Percentiles rank a stretch among this genome's conserved stretches.
Evolutionary conservation across 2,888 invertebrate species (phyloP).

Genomic region (Cephus pulcher): DNA sequence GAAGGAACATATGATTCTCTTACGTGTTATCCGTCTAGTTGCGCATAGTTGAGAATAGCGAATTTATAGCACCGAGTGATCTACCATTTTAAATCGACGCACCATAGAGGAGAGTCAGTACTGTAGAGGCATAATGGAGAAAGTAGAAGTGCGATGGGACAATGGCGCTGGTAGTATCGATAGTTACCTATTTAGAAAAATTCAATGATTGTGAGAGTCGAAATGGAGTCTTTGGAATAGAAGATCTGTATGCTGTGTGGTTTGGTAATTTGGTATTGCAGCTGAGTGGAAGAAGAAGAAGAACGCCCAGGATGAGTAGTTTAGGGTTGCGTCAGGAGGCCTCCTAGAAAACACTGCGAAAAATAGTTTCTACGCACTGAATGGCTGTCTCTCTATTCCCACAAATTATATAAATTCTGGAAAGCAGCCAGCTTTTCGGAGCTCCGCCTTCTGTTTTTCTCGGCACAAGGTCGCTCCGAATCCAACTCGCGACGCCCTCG

Average conservation of each 20-base stretch:
- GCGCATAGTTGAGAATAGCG: background rate
- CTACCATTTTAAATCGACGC: background rate
- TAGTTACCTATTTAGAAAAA: background rate
- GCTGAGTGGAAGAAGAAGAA: background rate
- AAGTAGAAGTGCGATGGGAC: background rate
- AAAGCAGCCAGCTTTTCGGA: conserved; percentile 25
- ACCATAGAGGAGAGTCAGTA: background rate
- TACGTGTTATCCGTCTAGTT: background rate
- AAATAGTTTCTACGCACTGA: conserved; percentile 12
- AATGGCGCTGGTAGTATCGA: background rate
- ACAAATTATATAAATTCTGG: conserved; percentile 34
- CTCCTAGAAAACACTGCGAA: background rate
- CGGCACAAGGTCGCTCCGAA: background rate
- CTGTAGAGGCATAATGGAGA: background rate
- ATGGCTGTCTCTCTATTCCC: conserved; percentile 12
- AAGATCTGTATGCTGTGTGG: background rate
- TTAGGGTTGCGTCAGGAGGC: conserved; percentile 1
- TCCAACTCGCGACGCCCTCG: background rate
- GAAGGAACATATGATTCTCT: background rate
- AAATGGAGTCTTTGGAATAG: background rate
- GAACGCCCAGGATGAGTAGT: background rate
- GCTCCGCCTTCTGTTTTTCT: conserved; percentile 8
- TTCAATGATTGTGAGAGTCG: background rate
- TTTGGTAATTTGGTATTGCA: conserved; percentile 1
- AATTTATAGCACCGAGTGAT: background rate